These are phyloP conservation scores for Drosophila athabasca DNA, from an alignment of 1,140 invertebrate species.

Conservation along the genomic window DNA sequence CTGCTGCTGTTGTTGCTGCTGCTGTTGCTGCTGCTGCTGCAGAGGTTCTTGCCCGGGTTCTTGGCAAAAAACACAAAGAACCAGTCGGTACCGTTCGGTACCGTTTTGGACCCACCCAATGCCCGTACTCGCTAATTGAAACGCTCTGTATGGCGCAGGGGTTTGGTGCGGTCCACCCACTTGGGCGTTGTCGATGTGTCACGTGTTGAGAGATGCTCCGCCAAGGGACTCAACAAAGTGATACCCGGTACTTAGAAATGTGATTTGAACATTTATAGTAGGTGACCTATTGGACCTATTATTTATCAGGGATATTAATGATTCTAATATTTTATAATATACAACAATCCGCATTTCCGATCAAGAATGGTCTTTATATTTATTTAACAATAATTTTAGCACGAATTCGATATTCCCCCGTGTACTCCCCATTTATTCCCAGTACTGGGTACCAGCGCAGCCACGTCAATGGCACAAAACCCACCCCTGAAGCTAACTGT, in stretches of 20 bases:
- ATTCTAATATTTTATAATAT: too few relatives aligned
- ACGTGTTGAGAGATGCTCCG: too few relatives aligned
- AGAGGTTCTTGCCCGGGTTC: slow-evolving; percentile 61
- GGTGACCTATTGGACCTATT: too few relatives aligned
- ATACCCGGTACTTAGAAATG: too few relatives aligned
- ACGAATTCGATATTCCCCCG: too few relatives aligned
- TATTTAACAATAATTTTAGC: too few relatives aligned
- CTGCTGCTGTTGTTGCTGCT: slow-evolving; percentile 26
- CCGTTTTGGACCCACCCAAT: slow-evolving; percentile 60
- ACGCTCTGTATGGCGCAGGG: slow-evolving; percentile 28
- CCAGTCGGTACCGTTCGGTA: slow-evolving; percentile 44
- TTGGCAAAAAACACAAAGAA: slow-evolving; percentile 72
- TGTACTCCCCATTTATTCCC: too few relatives aligned
- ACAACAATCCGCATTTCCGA: too few relatives aligned
- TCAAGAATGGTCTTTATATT: too few relatives aligned
- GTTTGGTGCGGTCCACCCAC: slow-evolving; percentile 47
- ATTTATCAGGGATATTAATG: too few relatives aligned
- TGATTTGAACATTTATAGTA: too few relatives aligned
- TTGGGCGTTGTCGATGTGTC: slow-evolving; percentile 32
- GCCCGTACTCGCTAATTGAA: slow-evolving; percentile 61
- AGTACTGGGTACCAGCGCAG: slow-evolving; percentile 3
- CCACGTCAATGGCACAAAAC: slow-evolving; percentile 46
- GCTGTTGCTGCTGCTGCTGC: slow-evolving; percentile 40
- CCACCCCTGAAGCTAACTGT: slow-evolving; percentile 55
- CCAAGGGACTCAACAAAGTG: too few relatives aligned